Percentiles rank a stretch among this genome's conserved stretches.
phyloP scores from a whole-genome alignment of 2,797 vertebrate genomes.

The Potorous gilbertii region DNA sequence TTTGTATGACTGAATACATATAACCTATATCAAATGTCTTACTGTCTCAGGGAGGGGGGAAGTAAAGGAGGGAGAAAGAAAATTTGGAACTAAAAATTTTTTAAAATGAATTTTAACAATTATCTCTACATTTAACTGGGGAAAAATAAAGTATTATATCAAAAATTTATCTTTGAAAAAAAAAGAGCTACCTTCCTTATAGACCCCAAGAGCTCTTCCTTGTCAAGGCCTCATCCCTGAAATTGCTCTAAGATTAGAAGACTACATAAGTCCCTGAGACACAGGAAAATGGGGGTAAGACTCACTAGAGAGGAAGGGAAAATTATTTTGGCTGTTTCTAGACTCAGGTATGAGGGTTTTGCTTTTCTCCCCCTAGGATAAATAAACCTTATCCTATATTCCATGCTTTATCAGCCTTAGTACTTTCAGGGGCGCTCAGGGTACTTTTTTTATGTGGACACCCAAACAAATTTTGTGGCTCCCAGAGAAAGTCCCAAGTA shows the following conservation, averaged over 20 bases:
- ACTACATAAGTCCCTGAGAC: not conserved
- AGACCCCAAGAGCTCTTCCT: not conserved
- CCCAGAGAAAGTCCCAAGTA: not conserved
- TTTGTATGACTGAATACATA: not conserved
- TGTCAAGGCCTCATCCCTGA: not conserved
- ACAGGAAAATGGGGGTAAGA: not conserved
- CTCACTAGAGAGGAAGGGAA: not conserved
- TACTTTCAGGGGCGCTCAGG: not conserved
- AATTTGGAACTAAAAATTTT: not conserved
- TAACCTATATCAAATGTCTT: not conserved
- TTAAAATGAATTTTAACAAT: not conserved
- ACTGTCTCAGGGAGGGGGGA: not conserved
- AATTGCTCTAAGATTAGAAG: not conserved
- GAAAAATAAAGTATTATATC: not conserved
- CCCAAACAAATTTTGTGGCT: not conserved
- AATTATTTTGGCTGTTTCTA: not conserved
- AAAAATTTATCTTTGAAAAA: not conserved
- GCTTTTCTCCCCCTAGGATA: not conserved
- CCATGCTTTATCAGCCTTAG: not conserved
- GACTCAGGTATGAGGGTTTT: not conserved
- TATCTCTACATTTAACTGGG: not conserved
- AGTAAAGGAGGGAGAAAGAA: not conserved
- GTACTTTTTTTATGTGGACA: not conserved
- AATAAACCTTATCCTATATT: not conserved
- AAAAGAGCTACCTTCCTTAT: not conserved